Base-by-base conservation (phyloP, 1,140 invertebrate genomes). In the Cataglyphis hispanica region DNA sequence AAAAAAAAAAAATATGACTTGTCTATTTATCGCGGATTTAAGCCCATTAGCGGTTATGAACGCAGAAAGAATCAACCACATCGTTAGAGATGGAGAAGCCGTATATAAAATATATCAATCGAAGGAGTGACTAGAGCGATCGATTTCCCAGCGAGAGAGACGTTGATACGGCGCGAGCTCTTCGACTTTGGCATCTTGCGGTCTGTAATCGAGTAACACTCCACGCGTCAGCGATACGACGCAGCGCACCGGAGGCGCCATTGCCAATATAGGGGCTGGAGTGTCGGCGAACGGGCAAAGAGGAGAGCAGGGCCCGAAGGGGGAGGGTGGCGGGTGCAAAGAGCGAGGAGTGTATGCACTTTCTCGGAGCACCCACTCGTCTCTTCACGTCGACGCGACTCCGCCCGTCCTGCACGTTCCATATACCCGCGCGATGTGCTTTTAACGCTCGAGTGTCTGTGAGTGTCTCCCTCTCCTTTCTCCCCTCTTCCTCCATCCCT, bases 391-490 rank as follows among this genome's bases (percentile, higher is more conserved):
- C 88, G 88, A 86, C 85, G 88, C 84, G 77, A 88, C 89, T 89
- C 89, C 91, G 76, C 89, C 87, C 75, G 85, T 70, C 66, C 85
- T 76, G 78, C 70, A 76, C 83, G 81, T 87, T 77, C 34, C 86
- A 69, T 11, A 86, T 69, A 80, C 37, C 76, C 77, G 67, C 70
- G 76, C 88, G 80, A 87, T 87, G 87, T 86, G 89, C 90, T 90
- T 91, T 92, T 92, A 91, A 91, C 90, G 88, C 88, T 91, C 90
- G 76, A 91, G 90, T 91, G 86, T 90, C 90, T 53, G 25, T n/a
- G 34, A 74, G 19, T 83, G n/a, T 40, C 50, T 27, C 11, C 61
- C 27, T 63, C 16, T 13, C 22, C 4, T 4, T 3, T 16, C 7
- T 6, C 13, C n/a, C 56, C 69, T 53, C 56, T 66, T n/a, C 80